Conservation (phyloP, 2,888 invertebrate species). For the Ophioninae sp. region DNA sequence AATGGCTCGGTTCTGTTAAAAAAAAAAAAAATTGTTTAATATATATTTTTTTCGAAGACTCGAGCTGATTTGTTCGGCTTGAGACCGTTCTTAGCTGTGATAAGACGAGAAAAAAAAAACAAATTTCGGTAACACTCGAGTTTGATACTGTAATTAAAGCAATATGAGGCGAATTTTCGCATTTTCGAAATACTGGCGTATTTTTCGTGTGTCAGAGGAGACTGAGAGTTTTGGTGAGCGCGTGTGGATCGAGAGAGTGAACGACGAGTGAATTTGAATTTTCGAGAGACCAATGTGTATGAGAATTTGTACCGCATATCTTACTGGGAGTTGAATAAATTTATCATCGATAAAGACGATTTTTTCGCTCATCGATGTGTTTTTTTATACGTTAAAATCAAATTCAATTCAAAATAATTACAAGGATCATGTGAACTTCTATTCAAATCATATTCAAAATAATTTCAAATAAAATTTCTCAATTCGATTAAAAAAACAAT, state of each 20-base stretch:
- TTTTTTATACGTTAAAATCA: neutral
- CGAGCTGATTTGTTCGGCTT: constrained; percentile 19
- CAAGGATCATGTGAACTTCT: no score
- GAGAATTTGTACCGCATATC: constrained; percentile 57
- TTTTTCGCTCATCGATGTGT: neutral
- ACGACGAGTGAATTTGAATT: constrained; percentile 9
- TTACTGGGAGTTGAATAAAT: constrained; percentile 46
- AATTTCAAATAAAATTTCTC: no score
- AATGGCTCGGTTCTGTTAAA: neutral
- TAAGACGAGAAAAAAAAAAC: constrained; percentile 53
- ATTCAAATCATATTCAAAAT: no score
- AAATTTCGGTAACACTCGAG: constrained; percentile 12
- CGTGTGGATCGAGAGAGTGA: neutral
- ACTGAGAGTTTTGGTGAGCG: constrained; percentile 12
- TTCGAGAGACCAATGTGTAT: constrained; percentile 7
- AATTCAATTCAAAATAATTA: no score
- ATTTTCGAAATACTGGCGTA: neutral
- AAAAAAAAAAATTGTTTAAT: no score
- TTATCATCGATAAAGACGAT: neutral
- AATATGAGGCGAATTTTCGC: neutral
- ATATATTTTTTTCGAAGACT: neutral
- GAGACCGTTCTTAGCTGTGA: constrained; percentile 57
- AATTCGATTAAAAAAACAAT: no score
- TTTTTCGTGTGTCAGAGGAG: constrained; percentile 1
- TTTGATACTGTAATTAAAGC: constrained; percentile 8